Percentiles rank a stretch among this genome's conserved stretches.
phyloP scores from a whole-genome alignment of 1,140 invertebrate genomes.

The Heliconius hermathena region DNA sequence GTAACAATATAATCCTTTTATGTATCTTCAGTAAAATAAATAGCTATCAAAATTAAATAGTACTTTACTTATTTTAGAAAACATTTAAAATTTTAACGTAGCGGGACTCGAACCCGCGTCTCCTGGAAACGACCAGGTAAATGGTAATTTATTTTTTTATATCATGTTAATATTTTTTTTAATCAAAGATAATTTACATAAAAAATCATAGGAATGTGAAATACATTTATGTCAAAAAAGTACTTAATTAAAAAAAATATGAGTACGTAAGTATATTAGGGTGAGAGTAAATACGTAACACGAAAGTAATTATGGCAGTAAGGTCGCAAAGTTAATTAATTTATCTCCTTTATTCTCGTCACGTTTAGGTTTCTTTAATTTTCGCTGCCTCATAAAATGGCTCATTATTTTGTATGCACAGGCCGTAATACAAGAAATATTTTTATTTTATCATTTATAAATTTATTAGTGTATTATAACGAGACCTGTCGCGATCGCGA shows the following conservation, averaged over 20 bases:
- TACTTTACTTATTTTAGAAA: too few species aligned
- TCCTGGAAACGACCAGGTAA: too few species aligned
- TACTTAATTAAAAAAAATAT: conserved; percentile 15
- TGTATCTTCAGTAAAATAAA: too few species aligned
- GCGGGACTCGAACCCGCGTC: too few species aligned
- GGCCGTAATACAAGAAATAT: conserved; percentile 30
- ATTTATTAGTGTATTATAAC: conserved; percentile 16
- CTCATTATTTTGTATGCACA: conserved; percentile 43
- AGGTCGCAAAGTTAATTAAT: conserved; percentile 55
- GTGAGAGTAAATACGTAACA: conserved; percentile 13
- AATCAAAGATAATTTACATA: neutral
- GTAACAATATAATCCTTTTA: too few species aligned
- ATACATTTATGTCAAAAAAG: neutral
- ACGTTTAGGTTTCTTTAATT: conserved; percentile 47
- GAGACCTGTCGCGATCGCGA: too few species aligned
- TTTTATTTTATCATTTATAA: conserved; percentile 19
- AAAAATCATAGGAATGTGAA: neutral
- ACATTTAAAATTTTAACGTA: too few species aligned
- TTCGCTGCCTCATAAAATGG: conserved; percentile 33
- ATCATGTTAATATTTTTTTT: neutral
- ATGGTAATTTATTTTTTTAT: too few species aligned
- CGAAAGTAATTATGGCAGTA: conserved; percentile 46
- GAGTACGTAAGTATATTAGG: conserved; percentile 12
- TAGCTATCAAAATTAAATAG: too few species aligned
- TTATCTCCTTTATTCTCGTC: conserved; percentile 50